phyloP scores from a whole-genome alignment of 2,113 vertebrate species.

The Phaetusa simplex region DNA sequence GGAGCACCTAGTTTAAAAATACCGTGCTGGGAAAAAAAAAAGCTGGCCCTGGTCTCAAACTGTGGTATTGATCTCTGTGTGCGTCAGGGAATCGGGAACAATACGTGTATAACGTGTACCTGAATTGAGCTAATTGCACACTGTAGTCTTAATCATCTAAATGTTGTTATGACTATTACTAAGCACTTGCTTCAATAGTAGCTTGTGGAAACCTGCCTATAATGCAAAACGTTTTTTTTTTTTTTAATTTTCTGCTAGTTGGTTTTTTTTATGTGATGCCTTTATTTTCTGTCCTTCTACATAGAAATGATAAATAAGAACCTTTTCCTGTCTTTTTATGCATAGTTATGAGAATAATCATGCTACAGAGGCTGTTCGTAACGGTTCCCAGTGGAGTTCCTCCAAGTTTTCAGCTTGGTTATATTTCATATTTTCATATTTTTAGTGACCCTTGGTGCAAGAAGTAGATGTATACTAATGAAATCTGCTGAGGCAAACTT shows the following conservation, averaged over 20 bases:
- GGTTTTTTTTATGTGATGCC: neutral
- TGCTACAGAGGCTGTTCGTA: neutral
- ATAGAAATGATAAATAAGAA: neutral
- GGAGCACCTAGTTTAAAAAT: neutral
- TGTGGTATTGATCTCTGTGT: neutral
- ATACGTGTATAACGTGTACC: fast-evolving
- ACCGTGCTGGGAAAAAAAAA: neutral
- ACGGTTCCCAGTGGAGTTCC: neutral
- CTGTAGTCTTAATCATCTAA: neutral
- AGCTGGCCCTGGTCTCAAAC: neutral
- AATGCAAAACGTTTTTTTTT: neutral
- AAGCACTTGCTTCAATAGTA: neutral
- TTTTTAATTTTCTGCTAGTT: neutral
- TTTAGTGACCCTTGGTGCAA: neutral
- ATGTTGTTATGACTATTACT: neutral
- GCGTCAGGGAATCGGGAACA: neutral
- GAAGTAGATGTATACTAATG: neutral
- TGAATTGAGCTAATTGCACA: neutral
- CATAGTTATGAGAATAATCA: neutral
- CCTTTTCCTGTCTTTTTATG: neutral
- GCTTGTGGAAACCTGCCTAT: neutral
- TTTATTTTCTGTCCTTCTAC: neutral
- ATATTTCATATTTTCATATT: neutral
- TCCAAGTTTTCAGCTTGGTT: neutral
- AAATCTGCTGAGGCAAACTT: neutral